Evolutionary conservation across 2,797 vertebrate species (phyloP).

Genomic region (Carapus acus): DNA sequence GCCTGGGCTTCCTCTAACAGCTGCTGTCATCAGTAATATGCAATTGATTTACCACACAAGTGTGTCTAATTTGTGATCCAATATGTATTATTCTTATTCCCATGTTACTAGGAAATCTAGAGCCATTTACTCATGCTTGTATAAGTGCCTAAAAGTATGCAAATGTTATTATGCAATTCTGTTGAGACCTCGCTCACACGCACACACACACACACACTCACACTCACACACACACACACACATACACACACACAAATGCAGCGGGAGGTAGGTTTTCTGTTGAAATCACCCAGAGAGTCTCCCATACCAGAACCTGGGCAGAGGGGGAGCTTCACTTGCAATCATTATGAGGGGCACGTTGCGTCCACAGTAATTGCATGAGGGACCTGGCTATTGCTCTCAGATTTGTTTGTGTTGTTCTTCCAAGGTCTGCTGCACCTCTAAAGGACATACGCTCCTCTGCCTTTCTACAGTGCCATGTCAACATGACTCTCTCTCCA

Average conservation of each 20-base stretch:
- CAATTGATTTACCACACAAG: conserved; percentile 20
- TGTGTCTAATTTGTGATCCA: conserved; percentile 20
- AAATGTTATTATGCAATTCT: conserved; percentile 40
- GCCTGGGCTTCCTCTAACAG: not conserved
- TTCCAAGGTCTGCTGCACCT: conserved; percentile 62
- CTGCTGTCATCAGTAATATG: conserved; percentile 20
- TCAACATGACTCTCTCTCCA: conserved; percentile 60
- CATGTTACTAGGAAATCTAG: conserved; percentile 8
- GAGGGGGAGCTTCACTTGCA: conserved; percentile 13
- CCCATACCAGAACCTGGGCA: conserved; percentile 7
- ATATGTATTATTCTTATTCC: conserved; percentile 20
- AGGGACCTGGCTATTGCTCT: conserved; percentile 48
- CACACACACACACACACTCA: conserved; percentile 1
- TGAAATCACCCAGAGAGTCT: conserved; percentile 18
- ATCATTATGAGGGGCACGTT: conserved; percentile 51
- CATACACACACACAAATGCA: not conserved
- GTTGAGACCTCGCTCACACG: conserved; percentile 13
- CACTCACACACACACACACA: not conserved
- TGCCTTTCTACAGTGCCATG: conserved; percentile 51
- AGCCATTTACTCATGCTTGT: conserved; percentile 3
- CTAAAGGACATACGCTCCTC: conserved; percentile 54
- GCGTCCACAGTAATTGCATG: conserved; percentile 45
- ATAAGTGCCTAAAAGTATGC: conserved; percentile 32
- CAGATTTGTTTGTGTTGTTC: conserved; percentile 62
- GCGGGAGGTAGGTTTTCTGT: conserved; percentile 8